Conservation (phyloP, 2,888 invertebrate genomes). For the Lycia hirtaria region DNA sequence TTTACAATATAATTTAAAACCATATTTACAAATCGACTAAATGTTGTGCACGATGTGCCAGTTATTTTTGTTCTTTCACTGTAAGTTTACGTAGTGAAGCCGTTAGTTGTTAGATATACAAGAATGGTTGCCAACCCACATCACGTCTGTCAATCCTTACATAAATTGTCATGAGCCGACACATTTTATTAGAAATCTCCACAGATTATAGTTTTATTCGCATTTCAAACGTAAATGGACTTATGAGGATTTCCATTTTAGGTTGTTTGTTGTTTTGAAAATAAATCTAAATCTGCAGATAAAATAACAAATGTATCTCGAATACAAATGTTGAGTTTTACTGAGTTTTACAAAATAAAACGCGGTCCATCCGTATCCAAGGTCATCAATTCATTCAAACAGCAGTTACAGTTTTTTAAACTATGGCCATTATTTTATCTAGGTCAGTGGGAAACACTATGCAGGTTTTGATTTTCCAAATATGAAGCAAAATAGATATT, state of each 20-base stretch:
- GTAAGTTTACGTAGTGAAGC: no score
- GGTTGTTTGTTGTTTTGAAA: slow-evolving; percentile 7
- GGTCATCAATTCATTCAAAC: no score
- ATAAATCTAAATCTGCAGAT: slow-evolving; percentile 5
- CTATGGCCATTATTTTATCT: no score
- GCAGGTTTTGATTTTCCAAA: no score
- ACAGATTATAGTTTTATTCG: slow-evolving; percentile 34
- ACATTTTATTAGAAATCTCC: slow-evolving; percentile 35
- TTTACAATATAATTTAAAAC: no score
- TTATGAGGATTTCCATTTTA: slow-evolving; percentile 17
- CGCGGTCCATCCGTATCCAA: no score
- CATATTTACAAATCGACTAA: no score
- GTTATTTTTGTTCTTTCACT: no score
- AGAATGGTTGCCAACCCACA: slow-evolving; percentile 43
- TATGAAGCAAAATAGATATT: no score
- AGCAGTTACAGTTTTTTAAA: no score
- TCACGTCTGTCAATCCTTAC: slow-evolving; percentile 47
- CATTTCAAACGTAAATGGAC: slow-evolving; percentile 22
- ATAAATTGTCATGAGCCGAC: slow-evolving; percentile 46
- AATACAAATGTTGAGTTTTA: background rate
- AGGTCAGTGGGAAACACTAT: no score
- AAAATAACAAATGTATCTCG: background rate
- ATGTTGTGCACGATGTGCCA: background rate
- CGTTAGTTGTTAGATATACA: slow-evolving; percentile 38
- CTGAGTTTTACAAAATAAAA: background rate